Percentiles rank a stretch among this genome's conserved stretches.
Evolutionary conservation across 2,113 vertebrate genomes (phyloP).

Genomic region (Rhabdornis inornatus): DNA sequence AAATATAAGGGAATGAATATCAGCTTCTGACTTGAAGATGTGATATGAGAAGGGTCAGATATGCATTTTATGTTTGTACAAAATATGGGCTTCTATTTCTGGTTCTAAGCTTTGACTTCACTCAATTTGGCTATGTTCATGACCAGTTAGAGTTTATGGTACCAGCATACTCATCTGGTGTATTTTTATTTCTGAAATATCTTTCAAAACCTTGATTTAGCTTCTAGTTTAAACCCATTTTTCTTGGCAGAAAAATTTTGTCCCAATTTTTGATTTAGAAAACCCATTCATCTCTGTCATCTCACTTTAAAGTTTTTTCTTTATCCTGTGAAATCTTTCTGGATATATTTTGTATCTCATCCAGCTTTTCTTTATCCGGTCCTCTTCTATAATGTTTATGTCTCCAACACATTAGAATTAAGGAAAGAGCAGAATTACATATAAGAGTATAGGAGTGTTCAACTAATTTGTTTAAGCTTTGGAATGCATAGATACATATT

Average conservation of each 20-base stretch:
- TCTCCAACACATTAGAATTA: background rate
- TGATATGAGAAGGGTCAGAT: background rate
- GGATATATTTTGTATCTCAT: background rate
- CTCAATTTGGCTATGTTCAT: background rate
- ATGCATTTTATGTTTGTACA: background rate
- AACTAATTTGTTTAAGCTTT: background rate
- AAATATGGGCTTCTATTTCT: background rate
- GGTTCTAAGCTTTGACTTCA: background rate
- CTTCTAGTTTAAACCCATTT: background rate
- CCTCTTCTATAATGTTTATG: background rate
- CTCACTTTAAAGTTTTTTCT: background rate
- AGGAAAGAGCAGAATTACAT: background rate
- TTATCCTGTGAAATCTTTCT: background rate
- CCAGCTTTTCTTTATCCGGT: background rate
- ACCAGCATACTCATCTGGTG: background rate
- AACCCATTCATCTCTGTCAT: background rate
- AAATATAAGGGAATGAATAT: background rate
- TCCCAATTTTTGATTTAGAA: background rate
- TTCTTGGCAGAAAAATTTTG: background rate
- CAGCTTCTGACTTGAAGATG: background rate
- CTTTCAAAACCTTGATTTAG: background rate
- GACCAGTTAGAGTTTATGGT: background rate
- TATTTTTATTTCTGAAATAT: conserved; percentile 2
- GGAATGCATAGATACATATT: background rate
- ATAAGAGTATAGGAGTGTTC: background rate